Evolutionary conservation across 2,888 invertebrate genomes (phyloP).

Genomic region (Leucoptera coffeella): DNA sequence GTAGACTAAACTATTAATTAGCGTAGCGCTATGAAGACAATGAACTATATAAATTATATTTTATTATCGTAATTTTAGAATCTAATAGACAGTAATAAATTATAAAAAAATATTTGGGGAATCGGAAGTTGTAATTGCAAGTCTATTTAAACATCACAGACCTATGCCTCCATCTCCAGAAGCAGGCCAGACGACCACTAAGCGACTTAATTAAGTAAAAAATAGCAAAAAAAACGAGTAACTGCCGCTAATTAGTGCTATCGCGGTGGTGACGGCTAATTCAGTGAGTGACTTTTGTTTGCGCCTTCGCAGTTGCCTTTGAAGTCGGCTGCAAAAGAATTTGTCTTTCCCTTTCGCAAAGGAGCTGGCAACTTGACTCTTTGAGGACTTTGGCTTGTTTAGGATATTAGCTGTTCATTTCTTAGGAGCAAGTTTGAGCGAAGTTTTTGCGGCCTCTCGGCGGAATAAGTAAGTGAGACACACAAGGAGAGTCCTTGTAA

Average conservation of each 20-base stretch:
- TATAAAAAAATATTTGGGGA: too few species aligned
- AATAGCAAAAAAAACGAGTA: conserved; percentile 50
- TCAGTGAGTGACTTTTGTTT: conserved; percentile 45
- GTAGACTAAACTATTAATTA: too few species aligned
- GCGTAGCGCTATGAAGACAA: too few species aligned
- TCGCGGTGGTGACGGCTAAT: conserved; percentile 38
- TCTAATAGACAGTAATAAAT: too few species aligned
- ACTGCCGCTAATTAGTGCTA: conserved; percentile 49
- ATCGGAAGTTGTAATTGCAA: too few species aligned
- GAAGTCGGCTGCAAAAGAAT: conserved; percentile 45
- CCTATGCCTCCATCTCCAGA: too few species aligned
- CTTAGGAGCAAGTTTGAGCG: too few species aligned
- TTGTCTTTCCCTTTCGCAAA: conserved; percentile 43
- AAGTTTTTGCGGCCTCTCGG: too few species aligned
- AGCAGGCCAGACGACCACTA: conserved; percentile 40
- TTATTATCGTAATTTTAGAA: too few species aligned
- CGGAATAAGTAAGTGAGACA: conserved; percentile 10
- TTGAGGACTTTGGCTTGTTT: neutral
- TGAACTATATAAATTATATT: too few species aligned
- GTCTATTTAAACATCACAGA: too few species aligned
- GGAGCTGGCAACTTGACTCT: conserved; percentile 24
- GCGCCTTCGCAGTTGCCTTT: conserved; percentile 33
- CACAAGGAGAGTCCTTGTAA: neutral
- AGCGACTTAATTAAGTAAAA: conserved; percentile 53
- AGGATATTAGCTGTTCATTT: conserved; percentile 3